phyloP scores from a whole-genome alignment of 2,888 invertebrate species.

The Dendrolimus houi region DNA sequence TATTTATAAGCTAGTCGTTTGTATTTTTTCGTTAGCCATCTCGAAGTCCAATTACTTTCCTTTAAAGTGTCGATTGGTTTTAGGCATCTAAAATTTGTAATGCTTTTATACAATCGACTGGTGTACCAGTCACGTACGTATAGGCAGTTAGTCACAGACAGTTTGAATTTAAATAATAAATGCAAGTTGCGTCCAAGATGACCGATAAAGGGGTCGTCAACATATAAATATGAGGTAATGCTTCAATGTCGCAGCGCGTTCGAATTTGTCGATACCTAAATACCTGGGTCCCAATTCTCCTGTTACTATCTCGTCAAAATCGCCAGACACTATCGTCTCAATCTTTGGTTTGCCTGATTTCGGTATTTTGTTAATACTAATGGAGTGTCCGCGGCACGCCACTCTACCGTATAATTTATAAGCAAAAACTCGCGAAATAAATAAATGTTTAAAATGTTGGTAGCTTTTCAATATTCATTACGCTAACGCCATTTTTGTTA shows the following conservation, averaged over 20 bases:
- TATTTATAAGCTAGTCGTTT: background rate
- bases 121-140: constrained; percentile 30
- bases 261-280: constrained; percentile 23
- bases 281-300: background rate
- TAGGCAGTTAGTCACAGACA: constrained; percentile 47
- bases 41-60: background rate
- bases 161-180: constrained; percentile 56
- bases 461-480: too few species aligned
- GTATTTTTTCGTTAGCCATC: background rate
- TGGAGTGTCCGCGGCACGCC: too few species aligned
- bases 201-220: constrained; percentile 62
- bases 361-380: too few species aligned
- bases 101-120: constrained; percentile 19
- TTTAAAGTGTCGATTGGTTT: background rate
- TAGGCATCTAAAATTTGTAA: constrained; percentile 14
- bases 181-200: constrained; percentile 58
- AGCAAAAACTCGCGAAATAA: too few species aligned
- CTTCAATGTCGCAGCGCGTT: constrained; percentile 37
- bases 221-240: constrained; percentile 57
- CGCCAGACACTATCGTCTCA: too few species aligned
- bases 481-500: too few species aligned
- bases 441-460: too few species aligned
- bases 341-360: too few species aligned
- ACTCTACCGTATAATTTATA: too few species aligned
- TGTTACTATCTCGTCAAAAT: too few species aligned